Evolutionary conservation across 2,113 vertebrate genomes (phyloP).

Genomic region (Poecilia latipinna): DNA sequence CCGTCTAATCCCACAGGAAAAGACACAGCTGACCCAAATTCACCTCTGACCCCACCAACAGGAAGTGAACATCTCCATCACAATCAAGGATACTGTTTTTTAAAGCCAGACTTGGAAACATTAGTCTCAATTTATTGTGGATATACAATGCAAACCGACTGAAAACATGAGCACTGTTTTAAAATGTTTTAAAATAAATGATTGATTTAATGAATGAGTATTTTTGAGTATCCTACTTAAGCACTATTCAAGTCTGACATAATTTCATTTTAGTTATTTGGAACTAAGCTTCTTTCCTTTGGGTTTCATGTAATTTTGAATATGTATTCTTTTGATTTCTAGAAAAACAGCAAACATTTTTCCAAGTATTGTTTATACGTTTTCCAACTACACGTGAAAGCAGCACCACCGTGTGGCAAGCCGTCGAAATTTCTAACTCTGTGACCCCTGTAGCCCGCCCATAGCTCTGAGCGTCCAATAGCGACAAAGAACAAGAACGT

Average conservation of each 20-base stretch:
- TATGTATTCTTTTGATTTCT: too few relatives aligned
- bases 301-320: too few relatives aligned
- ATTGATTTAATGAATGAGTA: too few relatives aligned
- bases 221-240: too few relatives aligned
- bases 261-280: too few relatives aligned
- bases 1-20: slow-evolving; percentile 60
- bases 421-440: slow-evolving; percentile 34
- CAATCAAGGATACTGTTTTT: background rate
- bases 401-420: slow-evolving; percentile 24
- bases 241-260: too few relatives aligned
- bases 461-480: background rate
- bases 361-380: too few relatives aligned
- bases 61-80: slow-evolving; percentile 50
- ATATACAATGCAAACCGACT: too few relatives aligned
- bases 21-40: slow-evolving; percentile 44
- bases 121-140: too few relatives aligned
- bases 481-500: fast-evolving
- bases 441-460: background rate
- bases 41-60: slow-evolving; percentile 60
- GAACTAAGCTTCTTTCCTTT: background rate
- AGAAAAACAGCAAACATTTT: too few relatives aligned
- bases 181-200: background rate
- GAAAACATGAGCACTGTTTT: too few relatives aligned
- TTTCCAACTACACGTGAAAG: slow-evolving; percentile 14
- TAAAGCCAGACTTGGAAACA: too few relatives aligned